Percentiles rank a stretch among this genome's conserved stretches.
These are phyloP conservation scores for Acrobeloides nanus DNA, from an alignment of 2,888 invertebrate genomes.

Conservation along the genomic window DNA sequence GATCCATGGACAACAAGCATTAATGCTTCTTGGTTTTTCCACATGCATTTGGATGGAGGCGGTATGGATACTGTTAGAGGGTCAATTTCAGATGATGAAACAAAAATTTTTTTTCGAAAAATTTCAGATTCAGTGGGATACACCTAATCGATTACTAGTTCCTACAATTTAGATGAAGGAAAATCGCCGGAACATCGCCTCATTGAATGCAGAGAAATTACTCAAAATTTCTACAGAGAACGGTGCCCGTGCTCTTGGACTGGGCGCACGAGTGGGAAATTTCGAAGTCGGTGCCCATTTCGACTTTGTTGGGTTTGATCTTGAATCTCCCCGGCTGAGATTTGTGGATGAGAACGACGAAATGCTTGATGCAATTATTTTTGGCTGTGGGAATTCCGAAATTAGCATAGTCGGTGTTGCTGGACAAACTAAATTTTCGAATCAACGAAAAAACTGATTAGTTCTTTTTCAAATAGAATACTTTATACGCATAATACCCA, in stretches of 20 bases:
- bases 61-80: no score
- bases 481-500: no score
- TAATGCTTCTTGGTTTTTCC: no score
- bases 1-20: no score
- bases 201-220: slow-evolving; percentile 33
- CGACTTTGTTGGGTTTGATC: slow-evolving; percentile 38
- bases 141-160: not conserved
- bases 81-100: no score
- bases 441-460: no score
- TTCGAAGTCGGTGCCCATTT: slow-evolving; percentile 34
- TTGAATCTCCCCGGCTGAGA: slow-evolving; percentile 20
- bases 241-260: slow-evolving; percentile 40
- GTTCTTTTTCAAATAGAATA: no score
- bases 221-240: slow-evolving; percentile 36
- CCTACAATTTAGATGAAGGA: slow-evolving; percentile 31
- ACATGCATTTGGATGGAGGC: no score
- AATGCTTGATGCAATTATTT: slow-evolving; percentile 39
- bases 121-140: no score
- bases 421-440: no score
- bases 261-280: slow-evolving; percentile 26
- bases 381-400: slow-evolving; percentile 44
- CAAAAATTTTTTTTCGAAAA: no score
- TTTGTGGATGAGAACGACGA: slow-evolving; percentile 12
- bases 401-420: slow-evolving; percentile 35
- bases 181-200: slow-evolving; percentile 39